These are phyloP conservation scores for Harpegnathos saltator DNA, from an alignment of 1,140 invertebrate species.

Conservation along the genomic window DNA sequence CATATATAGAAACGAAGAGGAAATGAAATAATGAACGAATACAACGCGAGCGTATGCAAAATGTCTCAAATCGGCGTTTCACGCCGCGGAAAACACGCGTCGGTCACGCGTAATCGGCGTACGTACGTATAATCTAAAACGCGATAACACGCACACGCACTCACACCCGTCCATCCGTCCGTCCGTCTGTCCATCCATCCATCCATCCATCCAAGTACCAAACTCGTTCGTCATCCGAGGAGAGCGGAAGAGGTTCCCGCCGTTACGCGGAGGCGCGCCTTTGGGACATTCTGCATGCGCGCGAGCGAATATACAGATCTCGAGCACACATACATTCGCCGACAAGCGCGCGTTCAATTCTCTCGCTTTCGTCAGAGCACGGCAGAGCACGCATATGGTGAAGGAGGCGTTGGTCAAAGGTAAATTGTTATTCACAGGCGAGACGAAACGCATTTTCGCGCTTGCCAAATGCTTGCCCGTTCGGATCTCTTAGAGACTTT, in stretches of 20 bases:
- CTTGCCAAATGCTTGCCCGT: too few relatives aligned
- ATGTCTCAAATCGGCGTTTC: constrained; percentile 40
- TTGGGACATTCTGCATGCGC: constrained; percentile 55
- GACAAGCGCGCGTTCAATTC: constrained; percentile 3
- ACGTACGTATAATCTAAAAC: constrained; percentile 44
- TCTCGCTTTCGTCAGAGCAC: constrained; percentile 19
- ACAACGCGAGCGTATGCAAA: constrained; percentile 48
- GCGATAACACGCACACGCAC: constrained; percentile 26
- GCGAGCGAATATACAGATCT: constrained; percentile 55
- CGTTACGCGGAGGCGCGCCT: constrained; percentile 44
- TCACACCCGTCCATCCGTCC: background rate
- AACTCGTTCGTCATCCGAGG: constrained; percentile 28
- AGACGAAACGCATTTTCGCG: constrained; percentile 14
- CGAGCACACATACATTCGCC: constrained; percentile 64
- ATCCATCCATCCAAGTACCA: constrained; percentile 10
- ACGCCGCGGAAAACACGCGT: constrained; percentile 3
- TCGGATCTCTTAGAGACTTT: too few relatives aligned
- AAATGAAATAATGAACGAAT: constrained; percentile 37
- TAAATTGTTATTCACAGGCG: constrained; percentile 54
- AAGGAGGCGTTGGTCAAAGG: background rate
- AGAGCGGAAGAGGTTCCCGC: constrained; percentile 57
- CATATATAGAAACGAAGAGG: background rate
- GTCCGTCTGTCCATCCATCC: too few relatives aligned
- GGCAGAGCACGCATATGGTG: background rate
- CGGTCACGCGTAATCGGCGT: constrained; percentile 1